A percentile compares a stretch with the other conserved stretches of the same genome.
Conservation (phyloP, 2,113 vertebrate genomes). For the Symphodus melops region DNA sequence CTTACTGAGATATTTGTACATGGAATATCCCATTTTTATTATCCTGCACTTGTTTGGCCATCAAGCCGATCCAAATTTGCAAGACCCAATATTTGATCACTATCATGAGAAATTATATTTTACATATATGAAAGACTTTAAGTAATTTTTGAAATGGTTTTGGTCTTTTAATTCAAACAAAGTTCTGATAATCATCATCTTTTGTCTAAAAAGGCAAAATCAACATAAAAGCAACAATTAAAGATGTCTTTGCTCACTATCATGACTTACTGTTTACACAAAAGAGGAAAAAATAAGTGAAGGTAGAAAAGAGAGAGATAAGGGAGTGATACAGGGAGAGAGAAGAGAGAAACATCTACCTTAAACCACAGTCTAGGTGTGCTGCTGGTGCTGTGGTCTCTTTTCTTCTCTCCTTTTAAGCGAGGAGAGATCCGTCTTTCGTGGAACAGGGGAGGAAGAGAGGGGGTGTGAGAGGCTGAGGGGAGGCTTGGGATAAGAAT, state of each 20-base stretch:
- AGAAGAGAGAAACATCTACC: conserved; percentile 35
- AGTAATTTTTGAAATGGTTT: neutral
- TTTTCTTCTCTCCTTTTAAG: conserved; percentile 62
- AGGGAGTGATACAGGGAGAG: conserved; percentile 19
- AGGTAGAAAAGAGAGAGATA: conserved; percentile 14
- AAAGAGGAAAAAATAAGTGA: neutral
- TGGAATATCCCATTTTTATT: too few relatives aligned
- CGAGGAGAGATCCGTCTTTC: conserved; percentile 85
- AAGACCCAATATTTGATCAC: neutral
- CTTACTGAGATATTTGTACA: neutral
- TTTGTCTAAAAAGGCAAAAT: neutral
- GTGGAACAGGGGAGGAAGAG: conserved; percentile 84
- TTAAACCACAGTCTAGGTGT: conserved; percentile 72
- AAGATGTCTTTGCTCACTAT: conserved; percentile 7
- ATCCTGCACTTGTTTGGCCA: neutral
- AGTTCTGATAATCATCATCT: neutral
- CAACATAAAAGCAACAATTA: neutral
- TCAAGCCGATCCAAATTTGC: neutral
- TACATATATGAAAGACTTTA: neutral
- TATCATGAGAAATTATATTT: neutral
- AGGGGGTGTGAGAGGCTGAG: conserved; percentile 70
- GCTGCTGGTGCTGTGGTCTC: conserved; percentile 69
- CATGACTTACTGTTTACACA: conserved; percentile 11
- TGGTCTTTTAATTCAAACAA: neutral
- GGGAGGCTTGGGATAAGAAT: conserved; percentile 76